phyloP scores from a whole-genome alignment of 2,797 vertebrate genomes.

The Erpetoichthys calabaricus region DNA sequence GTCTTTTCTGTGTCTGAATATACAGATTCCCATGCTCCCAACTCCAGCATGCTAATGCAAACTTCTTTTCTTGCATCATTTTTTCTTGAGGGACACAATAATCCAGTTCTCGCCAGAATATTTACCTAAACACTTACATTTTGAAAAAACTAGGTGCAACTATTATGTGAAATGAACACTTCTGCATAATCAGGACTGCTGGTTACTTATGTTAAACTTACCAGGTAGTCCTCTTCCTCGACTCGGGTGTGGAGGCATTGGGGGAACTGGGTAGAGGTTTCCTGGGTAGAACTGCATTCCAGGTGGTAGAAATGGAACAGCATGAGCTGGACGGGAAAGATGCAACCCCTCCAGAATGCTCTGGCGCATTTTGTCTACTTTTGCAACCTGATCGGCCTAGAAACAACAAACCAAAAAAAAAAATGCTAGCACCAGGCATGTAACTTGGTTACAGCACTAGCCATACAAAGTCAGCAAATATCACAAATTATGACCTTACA shows the following conservation, averaged over 20 bases:
- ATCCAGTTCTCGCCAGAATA: too few species aligned
- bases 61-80: too few species aligned
- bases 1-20: too few species aligned
- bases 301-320: slow-evolving; percentile 68
- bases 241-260: slow-evolving; percentile 62
- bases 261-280: slow-evolving; percentile 69
- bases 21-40: too few species aligned
- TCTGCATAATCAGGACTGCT: too few species aligned
- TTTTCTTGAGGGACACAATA: too few species aligned
- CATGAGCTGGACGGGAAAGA: slow-evolving; percentile 73
- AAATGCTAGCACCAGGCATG: too few species aligned
- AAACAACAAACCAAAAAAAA: slow-evolving; percentile 8
- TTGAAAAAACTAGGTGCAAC: too few species aligned
- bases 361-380: slow-evolving; percentile 90
- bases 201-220: slow-evolving; percentile 31
- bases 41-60: too few species aligned
- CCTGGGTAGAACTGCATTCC: slow-evolving; percentile 78
- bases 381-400: slow-evolving; percentile 74
- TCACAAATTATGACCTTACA: neutral
- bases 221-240: slow-evolving; percentile 70
- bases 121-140: too few species aligned
- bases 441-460: neutral
- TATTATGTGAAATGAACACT: too few species aligned
- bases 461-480: neutral
- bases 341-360: slow-evolving; percentile 87